phyloP scores from a whole-genome alignment of 2,113 vertebrate species.

The Tyrannus savana region DNA sequence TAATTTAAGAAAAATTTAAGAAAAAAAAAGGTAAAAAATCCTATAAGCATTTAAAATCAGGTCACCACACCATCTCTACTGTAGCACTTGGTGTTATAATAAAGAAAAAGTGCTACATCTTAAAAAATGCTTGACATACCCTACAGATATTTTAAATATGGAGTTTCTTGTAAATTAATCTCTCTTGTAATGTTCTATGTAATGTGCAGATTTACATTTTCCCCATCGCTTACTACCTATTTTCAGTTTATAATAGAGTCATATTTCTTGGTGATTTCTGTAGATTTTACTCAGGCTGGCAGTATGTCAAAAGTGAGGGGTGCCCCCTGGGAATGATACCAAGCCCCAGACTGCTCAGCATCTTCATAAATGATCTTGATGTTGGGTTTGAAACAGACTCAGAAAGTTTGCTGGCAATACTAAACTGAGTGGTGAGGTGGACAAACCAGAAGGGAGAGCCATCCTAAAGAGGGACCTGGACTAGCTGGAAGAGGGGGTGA shows the following conservation, averaged over 20 bases:
- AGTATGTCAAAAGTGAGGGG: background rate
- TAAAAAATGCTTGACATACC: background rate
- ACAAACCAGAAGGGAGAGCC: background rate
- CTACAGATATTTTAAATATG: background rate
- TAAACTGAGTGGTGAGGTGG: background rate
- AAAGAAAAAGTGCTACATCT: background rate
- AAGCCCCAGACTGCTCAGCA: accelerated
- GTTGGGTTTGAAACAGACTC: background rate
- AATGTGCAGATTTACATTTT: background rate
- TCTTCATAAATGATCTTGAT: background rate
- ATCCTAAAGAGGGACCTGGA: background rate
- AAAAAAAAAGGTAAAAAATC: background rate
- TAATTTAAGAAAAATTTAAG: background rate
- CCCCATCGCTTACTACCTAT: background rate
- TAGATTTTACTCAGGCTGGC: background rate
- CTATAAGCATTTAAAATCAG: background rate
- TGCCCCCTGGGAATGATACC: background rate
- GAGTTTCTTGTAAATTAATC: background rate
- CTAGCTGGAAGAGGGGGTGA: background rate
- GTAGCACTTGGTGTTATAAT: background rate
- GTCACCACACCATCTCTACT: background rate
- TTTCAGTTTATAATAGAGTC: background rate
- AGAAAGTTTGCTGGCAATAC: background rate
- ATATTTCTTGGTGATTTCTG: background rate
- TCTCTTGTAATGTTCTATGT: background rate